phyloP scores from a whole-genome alignment of 2,113 vertebrate species.

The Dinomys branickii region DNA sequence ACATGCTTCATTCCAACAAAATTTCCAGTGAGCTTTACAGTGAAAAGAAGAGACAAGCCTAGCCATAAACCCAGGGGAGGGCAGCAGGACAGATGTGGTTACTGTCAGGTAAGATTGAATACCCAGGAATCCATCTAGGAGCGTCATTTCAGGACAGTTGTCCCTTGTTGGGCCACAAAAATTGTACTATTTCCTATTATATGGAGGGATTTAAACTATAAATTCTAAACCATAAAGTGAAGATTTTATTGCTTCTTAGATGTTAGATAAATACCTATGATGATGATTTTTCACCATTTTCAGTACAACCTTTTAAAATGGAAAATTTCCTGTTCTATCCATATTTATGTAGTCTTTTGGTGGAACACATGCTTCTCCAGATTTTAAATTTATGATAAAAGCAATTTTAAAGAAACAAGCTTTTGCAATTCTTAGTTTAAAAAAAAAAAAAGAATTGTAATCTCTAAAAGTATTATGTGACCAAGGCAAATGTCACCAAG shows the following conservation, averaged over 20 bases:
- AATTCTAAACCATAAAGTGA: background rate
- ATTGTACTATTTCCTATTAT: background rate
- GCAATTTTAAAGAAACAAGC: background rate
- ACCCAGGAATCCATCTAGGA: background rate
- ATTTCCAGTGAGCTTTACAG: background rate
- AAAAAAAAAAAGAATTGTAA: background rate
- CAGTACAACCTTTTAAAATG: background rate
- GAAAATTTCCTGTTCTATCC: background rate
- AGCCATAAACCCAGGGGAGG: background rate
- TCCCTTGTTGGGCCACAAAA: background rate
- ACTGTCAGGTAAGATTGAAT: too few species aligned
- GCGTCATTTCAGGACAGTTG: background rate
- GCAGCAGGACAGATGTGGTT: background rate
- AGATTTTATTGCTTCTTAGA: background rate
- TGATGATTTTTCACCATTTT: background rate
- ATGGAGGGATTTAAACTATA: background rate
- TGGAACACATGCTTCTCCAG: too few species aligned
- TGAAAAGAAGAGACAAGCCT: background rate
- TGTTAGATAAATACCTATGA: background rate
- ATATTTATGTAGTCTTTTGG: too few species aligned
- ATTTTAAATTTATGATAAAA: too few species aligned
- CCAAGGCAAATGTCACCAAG: background rate
- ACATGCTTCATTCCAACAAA: background rate
- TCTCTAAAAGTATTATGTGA: constrained; percentile 26
- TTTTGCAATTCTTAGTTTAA: background rate